Base-by-base conservation (phyloP, 1,140 invertebrate genomes). In the Drosophila obscura region DNA sequence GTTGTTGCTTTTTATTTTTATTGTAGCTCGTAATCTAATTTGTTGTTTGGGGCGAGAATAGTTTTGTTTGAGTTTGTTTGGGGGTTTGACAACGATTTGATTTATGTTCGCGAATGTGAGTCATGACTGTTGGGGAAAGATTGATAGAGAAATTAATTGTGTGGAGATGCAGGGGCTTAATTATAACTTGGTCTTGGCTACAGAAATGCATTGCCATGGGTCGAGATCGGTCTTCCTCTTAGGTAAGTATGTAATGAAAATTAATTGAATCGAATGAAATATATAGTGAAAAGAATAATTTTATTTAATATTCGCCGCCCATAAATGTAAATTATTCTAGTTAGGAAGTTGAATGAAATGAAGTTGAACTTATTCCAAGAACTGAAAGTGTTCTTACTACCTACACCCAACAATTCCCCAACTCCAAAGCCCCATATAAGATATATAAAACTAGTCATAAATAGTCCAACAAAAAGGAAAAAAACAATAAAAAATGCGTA, bases 361-460 rank as follows among this genome's bases (percentile, higher is more conserved):
- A 26, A 50, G 45, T 45, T 41, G 39, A 69, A 50, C 45, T 49
- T 43, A 50, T 69, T 69, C 66, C 52, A 41, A 69, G 66, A 69
- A 69, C 66, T 53, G 65, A 69, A 69, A 69, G 64, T 69, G 66
- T 69, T 69, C 52, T 58, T 50, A 68, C 64, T 69, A 69, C 35
- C 51, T 69, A 69, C 35, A 44, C 63, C 31, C 66, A n/a, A 43
- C 56, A 19, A 43, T 57, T 57, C 35, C 9, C 31, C 19, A 19
- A 28, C 9, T 39, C 53, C 39, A 45, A 16, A 35, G 49, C 24
- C 50, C 43, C 28, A 22, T 75, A 49, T 44, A 63, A 35, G 62
- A 56, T 57, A 55, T 58, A 61, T 19, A 76, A 80, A 66, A 66
- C 52, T 50, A 58, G 51, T 68, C 78, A 75, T 85, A 85, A 85